These are phyloP conservation scores for Rhogogaster chlorosoma DNA, from an alignment of 2,888 invertebrate genomes.

Conservation along the genomic window DNA sequence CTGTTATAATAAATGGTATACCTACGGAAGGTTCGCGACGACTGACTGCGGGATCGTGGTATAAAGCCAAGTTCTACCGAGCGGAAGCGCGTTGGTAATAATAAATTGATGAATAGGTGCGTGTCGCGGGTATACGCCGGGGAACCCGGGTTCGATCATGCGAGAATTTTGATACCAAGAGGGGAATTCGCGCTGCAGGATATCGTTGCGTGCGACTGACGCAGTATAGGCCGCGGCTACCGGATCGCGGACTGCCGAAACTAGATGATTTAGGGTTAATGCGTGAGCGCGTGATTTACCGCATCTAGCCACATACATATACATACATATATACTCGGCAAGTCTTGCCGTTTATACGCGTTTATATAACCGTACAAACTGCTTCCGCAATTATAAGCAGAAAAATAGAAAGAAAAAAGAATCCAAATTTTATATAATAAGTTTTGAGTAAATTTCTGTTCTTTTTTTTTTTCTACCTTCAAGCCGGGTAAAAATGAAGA, in stretches of 20 bases:
- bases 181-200: neutral
- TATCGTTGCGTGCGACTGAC: conserved; percentile 23
- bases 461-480: neutral
- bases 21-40: neutral
- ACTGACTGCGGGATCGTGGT: neutral
- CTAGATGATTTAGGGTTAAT: conserved; percentile 44
- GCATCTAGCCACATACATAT: neutral
- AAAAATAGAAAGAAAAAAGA: neutral
- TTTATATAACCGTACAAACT: neutral
- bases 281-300: conserved; percentile 35
- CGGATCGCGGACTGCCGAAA: conserved; percentile 10
- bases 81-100: conserved; percentile 7
- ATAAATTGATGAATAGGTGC: conserved; percentile 42
- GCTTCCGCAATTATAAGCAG: neutral
- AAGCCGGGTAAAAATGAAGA: too few relatives aligned
- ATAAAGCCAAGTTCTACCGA: neutral
- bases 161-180: conserved; percentile 28
- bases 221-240: neutral
- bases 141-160: neutral
- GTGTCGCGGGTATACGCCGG: neutral
- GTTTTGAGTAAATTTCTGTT: neutral
- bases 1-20: neutral
- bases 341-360: neutral
- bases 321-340: neutral
- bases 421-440: neutral